A percentile compares a stretch with the other conserved stretches of the same genome.
Conservation (phyloP, 2,888 invertebrate genomes). For the Ferdinandea cuprea region DNA sequence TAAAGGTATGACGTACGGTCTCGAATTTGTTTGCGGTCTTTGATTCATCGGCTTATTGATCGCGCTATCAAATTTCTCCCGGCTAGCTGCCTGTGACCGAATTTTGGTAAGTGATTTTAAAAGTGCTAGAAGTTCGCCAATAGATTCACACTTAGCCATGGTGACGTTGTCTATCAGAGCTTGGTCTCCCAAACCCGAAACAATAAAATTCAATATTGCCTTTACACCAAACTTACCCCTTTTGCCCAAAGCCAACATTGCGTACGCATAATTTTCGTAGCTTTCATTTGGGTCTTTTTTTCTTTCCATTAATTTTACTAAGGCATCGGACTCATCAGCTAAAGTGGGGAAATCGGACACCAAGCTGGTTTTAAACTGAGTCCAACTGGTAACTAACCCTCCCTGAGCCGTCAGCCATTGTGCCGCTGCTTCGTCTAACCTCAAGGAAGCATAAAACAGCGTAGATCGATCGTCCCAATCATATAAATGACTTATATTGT, state of each 20-base stretch:
- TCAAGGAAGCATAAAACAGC: constrained; percentile 5
- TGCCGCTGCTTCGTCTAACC: constrained; percentile 7
- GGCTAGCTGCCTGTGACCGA: neutral
- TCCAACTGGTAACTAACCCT: constrained; percentile 9
- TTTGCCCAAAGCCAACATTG: constrained; percentile 23
- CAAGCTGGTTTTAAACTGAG: constrained; percentile 24
- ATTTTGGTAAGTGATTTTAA: no score
- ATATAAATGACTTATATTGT: constrained; percentile 7
- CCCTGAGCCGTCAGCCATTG: constrained; percentile 7
- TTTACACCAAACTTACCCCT: constrained; percentile 16
- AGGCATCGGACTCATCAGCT: constrained; percentile 6
- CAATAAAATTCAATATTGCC: constrained; percentile 12
- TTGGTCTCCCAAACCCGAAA: constrained; percentile 28
- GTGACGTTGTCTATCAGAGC: constrained; percentile 11
- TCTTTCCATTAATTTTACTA: neutral
- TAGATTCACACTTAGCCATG: constrained; percentile 2
- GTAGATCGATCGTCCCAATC: constrained; percentile 19
- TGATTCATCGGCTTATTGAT: neutral
- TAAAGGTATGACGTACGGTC: no score
- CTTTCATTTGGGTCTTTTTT: constrained; percentile 12
- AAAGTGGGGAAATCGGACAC: no score
- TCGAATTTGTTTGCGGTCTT: no score
- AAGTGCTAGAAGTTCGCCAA: constrained; percentile 3
- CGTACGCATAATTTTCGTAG: constrained; percentile 8
- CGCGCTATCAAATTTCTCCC: neutral